A percentile compares a stretch with the other conserved stretches of the same genome.
These are phyloP conservation scores for Pseudanteris insignis DNA, from an alignment of 2,888 invertebrate species.

Conservation along the genomic window DNA sequence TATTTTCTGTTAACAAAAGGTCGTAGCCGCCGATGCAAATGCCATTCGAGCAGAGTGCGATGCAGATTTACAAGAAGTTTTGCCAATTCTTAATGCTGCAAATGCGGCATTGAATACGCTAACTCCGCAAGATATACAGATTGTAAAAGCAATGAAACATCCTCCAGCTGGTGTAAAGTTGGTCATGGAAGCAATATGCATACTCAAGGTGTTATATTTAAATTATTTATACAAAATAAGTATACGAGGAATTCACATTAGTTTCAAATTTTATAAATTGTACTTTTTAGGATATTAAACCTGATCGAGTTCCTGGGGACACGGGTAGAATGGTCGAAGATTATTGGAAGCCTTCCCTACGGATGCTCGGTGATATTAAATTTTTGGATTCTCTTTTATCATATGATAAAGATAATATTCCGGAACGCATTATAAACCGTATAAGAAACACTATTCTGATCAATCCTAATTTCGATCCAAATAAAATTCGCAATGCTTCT, in stretches of 20 bases:
- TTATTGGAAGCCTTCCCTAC: slow-evolving; percentile 92
- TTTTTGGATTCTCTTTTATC: slow-evolving; percentile 87
- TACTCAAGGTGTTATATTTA: slow-evolving; percentile 78
- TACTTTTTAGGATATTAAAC: slow-evolving; percentile 77
- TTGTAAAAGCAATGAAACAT: slow-evolving; percentile 96
- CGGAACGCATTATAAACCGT: slow-evolving; percentile 82
- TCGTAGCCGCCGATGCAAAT: slow-evolving; percentile 71
- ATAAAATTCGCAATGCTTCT: slow-evolving; percentile 86
- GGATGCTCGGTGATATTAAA: slow-evolving; percentile 88
- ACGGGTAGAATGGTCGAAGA: slow-evolving; percentile 89
- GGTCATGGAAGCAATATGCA: slow-evolving; percentile 97
- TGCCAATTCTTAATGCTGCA: slow-evolving; percentile 90
- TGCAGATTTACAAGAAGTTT: slow-evolving; percentile 87
- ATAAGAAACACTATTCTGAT: slow-evolving; percentile 81
- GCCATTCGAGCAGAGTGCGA: slow-evolving; percentile 93
- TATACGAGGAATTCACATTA: too few species aligned
- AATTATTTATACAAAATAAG: too few species aligned
- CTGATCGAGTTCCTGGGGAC: slow-evolving; percentile 80
- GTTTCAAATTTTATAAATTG: too few species aligned
- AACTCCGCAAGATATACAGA: slow-evolving; percentile 92
- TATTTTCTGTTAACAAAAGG: slow-evolving; percentile 40
- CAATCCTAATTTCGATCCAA: slow-evolving; percentile 91
- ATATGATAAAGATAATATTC: slow-evolving; percentile 94
- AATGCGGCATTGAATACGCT: slow-evolving; percentile 88
- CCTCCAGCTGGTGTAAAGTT: slow-evolving; percentile 90